These are phyloP conservation scores for Atrina japonica DNA, from an alignment of 2,888 invertebrate genomes.

Conservation along the genomic window DNA sequence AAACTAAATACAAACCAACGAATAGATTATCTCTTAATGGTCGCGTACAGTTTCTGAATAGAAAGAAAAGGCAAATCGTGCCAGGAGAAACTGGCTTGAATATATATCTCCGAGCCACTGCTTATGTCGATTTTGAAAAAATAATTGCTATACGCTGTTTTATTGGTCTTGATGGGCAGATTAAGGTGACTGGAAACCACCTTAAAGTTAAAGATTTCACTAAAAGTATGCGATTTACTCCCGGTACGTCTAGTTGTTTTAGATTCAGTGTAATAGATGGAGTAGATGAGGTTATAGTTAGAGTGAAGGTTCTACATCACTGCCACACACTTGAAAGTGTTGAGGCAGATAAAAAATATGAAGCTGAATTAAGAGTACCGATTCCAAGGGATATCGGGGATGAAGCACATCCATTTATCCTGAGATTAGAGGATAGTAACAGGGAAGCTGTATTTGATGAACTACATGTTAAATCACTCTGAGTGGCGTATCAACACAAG, in stretches of 20 bases:
- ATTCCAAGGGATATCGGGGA: slow-evolving; percentile 55
- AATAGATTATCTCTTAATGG: slow-evolving; percentile 61
- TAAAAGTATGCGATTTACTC: slow-evolving; percentile 63
- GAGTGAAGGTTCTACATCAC: slow-evolving; percentile 66
- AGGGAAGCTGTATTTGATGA: slow-evolving; percentile 72
- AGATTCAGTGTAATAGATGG: slow-evolving; percentile 68
- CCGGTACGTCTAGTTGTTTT: slow-evolving; percentile 68
- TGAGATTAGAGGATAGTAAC: slow-evolving; percentile 71
- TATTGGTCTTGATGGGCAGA: slow-evolving; percentile 68
- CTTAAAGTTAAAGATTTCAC: slow-evolving; percentile 51
- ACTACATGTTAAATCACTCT: slow-evolving; percentile 57
- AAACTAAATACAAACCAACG: slow-evolving; percentile 65
- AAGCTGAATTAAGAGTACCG: slow-evolving; percentile 56
- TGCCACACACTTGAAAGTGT: slow-evolving; percentile 70
- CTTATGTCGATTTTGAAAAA: slow-evolving; percentile 67
- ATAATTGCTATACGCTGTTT: slow-evolving; percentile 72
- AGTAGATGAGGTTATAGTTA: slow-evolving; percentile 59
- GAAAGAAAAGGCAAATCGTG: slow-evolving; percentile 57
- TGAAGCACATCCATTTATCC: slow-evolving; percentile 68
- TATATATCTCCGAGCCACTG: slow-evolving; percentile 68
- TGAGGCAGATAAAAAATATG: slow-evolving; percentile 53
- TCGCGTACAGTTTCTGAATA: slow-evolving; percentile 67
- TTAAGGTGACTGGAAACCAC: slow-evolving; percentile 62
- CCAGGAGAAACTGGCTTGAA: slow-evolving; percentile 65
- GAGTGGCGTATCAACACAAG: too few relatives aligned